Conservation (phyloP, 2,797 vertebrate genomes). For the Sebastiscus albofasciatus region DNA sequence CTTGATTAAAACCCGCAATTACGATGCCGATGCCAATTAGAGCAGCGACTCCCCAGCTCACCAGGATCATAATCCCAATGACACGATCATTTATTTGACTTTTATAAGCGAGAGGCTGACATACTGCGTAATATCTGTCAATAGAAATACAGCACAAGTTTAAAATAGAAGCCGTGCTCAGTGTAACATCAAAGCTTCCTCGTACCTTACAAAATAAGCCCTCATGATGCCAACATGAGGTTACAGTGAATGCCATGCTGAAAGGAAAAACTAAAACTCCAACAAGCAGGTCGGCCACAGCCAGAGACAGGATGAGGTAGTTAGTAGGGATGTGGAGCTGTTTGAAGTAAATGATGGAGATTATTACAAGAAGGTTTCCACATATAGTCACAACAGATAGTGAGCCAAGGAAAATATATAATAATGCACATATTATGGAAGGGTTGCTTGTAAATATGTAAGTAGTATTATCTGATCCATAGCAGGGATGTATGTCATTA, state of each 20-base stretch:
- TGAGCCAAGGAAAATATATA: constrained; percentile 21
- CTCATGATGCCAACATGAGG: constrained; percentile 80
- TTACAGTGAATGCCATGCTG: constrained; percentile 53
- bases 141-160: constrained; percentile 80
- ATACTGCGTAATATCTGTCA: constrained; percentile 83
- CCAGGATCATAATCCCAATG: constrained; percentile 76
- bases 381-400: constrained; percentile 33
- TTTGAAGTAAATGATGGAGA: constrained; percentile 45
- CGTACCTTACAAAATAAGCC: constrained; percentile 77
- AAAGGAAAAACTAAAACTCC: constrained; percentile 42
- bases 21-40: constrained; percentile 86
- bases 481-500: constrained; percentile 29
- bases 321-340: constrained; percentile 41
- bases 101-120: constrained; percentile 85
- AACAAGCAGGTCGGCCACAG: constrained; percentile 37
- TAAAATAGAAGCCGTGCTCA: constrained; percentile 82
- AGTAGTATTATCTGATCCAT: background rate
- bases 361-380: constrained; percentile 51
- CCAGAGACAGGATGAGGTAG: constrained; percentile 42
- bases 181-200: constrained; percentile 76
- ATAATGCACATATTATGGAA: constrained; percentile 12
- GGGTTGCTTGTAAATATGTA: constrained; percentile 1
- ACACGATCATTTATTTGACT: constrained; percentile 67
- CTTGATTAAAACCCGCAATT: constrained; percentile 81
- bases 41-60: constrained; percentile 84